Evolutionary conservation across 2,113 vertebrate species (phyloP).

Genomic region (Phylloscopus trochilus): DNA sequence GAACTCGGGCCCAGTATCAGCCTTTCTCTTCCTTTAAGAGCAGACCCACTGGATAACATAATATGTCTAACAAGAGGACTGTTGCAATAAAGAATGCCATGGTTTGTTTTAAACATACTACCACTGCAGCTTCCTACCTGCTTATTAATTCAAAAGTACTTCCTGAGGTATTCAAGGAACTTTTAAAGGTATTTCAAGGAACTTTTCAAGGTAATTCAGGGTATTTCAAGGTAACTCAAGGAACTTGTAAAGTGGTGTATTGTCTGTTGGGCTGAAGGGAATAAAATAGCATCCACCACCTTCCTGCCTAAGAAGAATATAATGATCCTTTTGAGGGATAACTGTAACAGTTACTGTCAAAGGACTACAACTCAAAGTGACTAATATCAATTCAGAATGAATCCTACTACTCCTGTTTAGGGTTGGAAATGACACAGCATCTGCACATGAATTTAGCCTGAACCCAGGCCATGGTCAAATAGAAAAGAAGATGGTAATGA

Average conservation of each 20-base stretch:
- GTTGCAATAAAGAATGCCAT: not conserved
- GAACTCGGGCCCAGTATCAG: not conserved
- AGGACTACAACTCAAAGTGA: not conserved
- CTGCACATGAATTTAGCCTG: not conserved
- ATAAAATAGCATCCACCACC: not conserved
- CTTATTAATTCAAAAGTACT: not conserved
- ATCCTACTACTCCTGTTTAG: not conserved
- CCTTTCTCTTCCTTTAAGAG: not conserved
- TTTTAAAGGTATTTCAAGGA: not conserved
- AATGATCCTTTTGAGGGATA: not conserved
- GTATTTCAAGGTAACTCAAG: not conserved
- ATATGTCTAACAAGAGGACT: not conserved
- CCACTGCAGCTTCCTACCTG: not conserved
- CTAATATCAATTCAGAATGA: not conserved
- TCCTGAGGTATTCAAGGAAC: not conserved
- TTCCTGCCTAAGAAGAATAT: not conserved
- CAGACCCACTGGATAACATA: not conserved
- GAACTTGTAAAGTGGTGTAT: not conserved
- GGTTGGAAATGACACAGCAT: not conserved
- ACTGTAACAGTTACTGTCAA: not conserved
- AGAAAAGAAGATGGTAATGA: not conserved
- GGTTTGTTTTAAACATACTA: not conserved
- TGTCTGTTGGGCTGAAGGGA: not conserved
- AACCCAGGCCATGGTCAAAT: not conserved
- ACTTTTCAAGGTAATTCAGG: not conserved